Conservation (phyloP, 2,113 vertebrate species). For the Zootoca vivipara region DNA sequence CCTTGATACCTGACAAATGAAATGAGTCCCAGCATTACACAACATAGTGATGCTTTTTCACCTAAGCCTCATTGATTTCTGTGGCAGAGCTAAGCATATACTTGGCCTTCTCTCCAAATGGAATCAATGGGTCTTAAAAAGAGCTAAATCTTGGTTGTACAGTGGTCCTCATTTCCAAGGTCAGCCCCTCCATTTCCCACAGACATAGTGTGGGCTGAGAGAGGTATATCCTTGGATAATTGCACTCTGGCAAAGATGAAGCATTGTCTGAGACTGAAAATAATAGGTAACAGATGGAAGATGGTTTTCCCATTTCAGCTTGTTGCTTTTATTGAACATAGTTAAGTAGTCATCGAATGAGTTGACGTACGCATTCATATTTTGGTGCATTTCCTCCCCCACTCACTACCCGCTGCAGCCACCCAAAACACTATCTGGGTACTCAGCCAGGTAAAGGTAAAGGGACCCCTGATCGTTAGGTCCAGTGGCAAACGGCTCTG, state of each 20-base stretch:
- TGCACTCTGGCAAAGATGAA: background rate
- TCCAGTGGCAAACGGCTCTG: no score
- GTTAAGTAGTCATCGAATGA: background rate
- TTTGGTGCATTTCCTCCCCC: background rate
- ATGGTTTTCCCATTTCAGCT: background rate
- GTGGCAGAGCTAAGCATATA: background rate
- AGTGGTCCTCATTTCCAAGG: background rate
- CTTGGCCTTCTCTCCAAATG: background rate
- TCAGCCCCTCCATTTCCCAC: background rate
- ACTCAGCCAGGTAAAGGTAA: no score
- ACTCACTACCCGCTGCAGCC: no score
- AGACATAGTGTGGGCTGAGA: background rate
- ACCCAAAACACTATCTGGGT: no score
- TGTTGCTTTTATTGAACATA: background rate
- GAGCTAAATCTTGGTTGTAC: background rate
- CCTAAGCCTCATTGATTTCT: slow-evolving; percentile 6
- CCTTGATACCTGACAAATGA: background rate
- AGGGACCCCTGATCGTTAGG: no score
- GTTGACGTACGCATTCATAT: background rate
- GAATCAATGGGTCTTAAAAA: background rate
- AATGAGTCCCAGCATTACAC: background rate
- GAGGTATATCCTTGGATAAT: background rate
- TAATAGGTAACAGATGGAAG: background rate
- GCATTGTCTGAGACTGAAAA: background rate
- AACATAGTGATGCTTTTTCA: background rate